Evolutionary conservation across 1,140 invertebrate genomes (phyloP).

Genomic region (Sminthurides bifidus): DNA sequence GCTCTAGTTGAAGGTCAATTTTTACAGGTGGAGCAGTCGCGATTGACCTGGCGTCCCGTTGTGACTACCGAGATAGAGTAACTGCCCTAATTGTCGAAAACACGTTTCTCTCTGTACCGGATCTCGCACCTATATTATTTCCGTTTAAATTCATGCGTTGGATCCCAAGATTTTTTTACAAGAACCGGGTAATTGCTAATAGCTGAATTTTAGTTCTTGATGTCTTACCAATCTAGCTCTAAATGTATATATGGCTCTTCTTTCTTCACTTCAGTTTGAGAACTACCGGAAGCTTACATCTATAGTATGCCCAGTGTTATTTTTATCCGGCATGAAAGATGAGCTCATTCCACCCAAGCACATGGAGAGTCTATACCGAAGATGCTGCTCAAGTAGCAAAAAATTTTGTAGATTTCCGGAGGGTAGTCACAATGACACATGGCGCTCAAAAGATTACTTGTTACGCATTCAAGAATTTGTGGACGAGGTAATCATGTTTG

Average conservation of each 20-base stretch:
- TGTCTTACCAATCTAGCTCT: neutral
- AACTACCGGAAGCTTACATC: conserved; percentile 22
- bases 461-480: conserved; percentile 14
- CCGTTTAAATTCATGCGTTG: conserved; percentile 18
- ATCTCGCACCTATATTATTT: conserved; percentile 52
- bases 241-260: neutral
- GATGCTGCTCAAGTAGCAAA: conserved; percentile 50
- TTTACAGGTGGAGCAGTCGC: conserved; percentile 66
- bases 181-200: conserved; percentile 21
- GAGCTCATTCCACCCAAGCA: conserved; percentile 70
- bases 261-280: conserved; percentile 22
- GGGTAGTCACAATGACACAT: conserved; percentile 81
- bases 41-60: conserved; percentile 64
- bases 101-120: conserved; percentile 87
- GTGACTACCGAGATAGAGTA: conserved; percentile 59
- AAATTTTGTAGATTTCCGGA: conserved; percentile 59
- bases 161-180: conserved; percentile 28
- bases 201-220: neutral
- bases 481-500: conserved; percentile 11
- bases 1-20: conserved; percentile 1
- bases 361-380: conserved; percentile 63
- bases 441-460: conserved; percentile 43
- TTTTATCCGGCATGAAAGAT: conserved; percentile 70
- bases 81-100: conserved; percentile 84
- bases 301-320: conserved; percentile 48